phyloP scores from a whole-genome alignment of 2,113 vertebrate species.

The Nyctibius bracteatus region DNA sequence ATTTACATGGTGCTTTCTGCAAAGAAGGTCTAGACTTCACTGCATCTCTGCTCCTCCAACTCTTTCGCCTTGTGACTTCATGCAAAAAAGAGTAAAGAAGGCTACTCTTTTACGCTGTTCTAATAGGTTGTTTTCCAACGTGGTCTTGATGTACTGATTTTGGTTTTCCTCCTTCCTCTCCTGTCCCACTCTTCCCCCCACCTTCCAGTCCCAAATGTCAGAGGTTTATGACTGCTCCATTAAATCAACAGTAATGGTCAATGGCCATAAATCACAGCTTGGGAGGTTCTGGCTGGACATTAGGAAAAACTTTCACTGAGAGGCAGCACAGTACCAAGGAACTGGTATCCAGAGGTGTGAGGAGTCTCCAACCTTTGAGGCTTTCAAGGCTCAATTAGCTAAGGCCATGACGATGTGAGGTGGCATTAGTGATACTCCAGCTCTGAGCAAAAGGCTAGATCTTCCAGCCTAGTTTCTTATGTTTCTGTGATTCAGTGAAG shows the following conservation, averaged over 20 bases:
- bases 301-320: neutral
- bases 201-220: neutral
- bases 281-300: neutral
- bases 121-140: neutral
- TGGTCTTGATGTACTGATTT: neutral
- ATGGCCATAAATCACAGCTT: neutral
- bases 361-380: neutral
- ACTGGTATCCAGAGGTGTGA: neutral
- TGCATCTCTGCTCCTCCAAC: neutral
- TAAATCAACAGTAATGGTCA: neutral
- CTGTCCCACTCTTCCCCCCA: neutral
- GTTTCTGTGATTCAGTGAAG: neutral
- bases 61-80: neutral
- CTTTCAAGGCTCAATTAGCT: neutral
- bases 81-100: neutral
- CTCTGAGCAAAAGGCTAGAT: neutral
- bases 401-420: neutral
- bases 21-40: neutral
- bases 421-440: fast-evolving
- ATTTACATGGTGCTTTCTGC: neutral
- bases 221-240: neutral
- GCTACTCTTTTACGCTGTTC: neutral
- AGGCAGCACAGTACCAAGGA: neutral
- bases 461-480: neutral
- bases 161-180: neutral